phyloP scores from a whole-genome alignment of 1,140 invertebrate species.

The Drosophila equinoxialis region DNA sequence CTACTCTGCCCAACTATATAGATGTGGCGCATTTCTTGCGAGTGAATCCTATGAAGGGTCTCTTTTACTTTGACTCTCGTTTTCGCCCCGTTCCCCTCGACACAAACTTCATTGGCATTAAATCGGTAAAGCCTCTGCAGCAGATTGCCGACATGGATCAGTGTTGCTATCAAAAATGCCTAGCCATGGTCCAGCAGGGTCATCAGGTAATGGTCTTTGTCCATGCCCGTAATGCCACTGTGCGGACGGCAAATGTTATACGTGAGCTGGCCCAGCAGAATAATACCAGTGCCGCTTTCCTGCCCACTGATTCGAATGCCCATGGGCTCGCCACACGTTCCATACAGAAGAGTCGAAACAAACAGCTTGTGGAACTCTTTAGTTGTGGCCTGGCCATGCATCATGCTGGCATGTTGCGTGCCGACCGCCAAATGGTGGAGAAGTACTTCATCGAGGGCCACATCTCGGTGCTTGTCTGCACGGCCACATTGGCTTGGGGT shows the following conservation, averaged over 20 bases:
- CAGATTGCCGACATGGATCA: slow-evolving; percentile 94
- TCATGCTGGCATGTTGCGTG: slow-evolving; percentile 91
- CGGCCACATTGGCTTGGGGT: slow-evolving; percentile 99
- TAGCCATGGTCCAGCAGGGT: slow-evolving; percentile 92
- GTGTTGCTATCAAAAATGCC: slow-evolving; percentile 96
- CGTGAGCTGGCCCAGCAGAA: slow-evolving; percentile 90
- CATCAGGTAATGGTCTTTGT: slow-evolving; percentile 99
- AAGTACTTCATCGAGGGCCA: slow-evolving; percentile 94
- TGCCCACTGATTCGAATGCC: slow-evolving; percentile 86
- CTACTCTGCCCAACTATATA: slow-evolving; percentile 98
- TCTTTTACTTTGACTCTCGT: slow-evolving; percentile 98
- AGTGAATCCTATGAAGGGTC: slow-evolving; percentile 95
- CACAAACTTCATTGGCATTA: slow-evolving; percentile 96
- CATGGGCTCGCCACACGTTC: slow-evolving; percentile 86
- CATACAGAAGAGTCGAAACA: slow-evolving; percentile 89
- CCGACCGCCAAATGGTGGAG: slow-evolving; percentile 90
- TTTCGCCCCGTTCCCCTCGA: slow-evolving; percentile 98
- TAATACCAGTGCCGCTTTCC: slow-evolving; percentile 88
- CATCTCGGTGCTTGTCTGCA: slow-evolving; percentile 97
- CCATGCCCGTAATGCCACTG: slow-evolving; percentile 97
- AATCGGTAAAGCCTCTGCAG: slow-evolving; percentile 89
- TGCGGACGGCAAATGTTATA: slow-evolving; percentile 91
- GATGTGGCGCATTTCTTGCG: slow-evolving; percentile 97
- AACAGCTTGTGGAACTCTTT: slow-evolving; percentile 92
- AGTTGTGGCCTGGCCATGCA: slow-evolving; percentile 95